Evolutionary conservation across 2,113 vertebrate species (phyloP).

Genomic region (Mesoclemmys tuberculata): DNA sequence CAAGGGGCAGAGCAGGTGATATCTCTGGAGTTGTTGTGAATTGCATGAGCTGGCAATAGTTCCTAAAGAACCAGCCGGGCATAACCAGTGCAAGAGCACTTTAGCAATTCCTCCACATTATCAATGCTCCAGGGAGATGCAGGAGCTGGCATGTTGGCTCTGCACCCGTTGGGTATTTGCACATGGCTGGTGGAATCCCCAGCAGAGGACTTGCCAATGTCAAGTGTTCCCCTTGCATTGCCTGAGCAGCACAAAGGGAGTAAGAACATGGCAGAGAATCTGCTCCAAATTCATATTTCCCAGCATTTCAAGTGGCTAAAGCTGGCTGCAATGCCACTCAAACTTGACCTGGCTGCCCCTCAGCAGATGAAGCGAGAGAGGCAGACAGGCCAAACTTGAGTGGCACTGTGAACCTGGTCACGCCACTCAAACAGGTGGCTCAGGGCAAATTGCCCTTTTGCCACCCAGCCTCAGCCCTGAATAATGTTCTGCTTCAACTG

Average conservation of each 20-base stretch:
- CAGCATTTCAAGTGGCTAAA: too few species aligned
- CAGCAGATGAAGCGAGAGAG: background rate
- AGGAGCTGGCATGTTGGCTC: rapidly evolving
- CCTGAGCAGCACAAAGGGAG: background rate
- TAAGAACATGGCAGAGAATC: background rate
- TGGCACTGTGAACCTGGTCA: too few species aligned
- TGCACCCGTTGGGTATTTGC: background rate
- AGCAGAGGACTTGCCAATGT: background rate
- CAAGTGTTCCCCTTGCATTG: rapidly evolving
- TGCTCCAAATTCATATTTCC: background rate
- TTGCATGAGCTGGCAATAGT: rapidly evolving
- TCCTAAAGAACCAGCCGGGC: background rate
- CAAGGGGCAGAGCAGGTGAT: background rate
- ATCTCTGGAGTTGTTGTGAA: background rate
- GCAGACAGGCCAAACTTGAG: background rate
- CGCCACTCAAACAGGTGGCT: background rate
- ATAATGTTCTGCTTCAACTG: background rate
- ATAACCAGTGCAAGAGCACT: background rate
- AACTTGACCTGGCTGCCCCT: too few species aligned
- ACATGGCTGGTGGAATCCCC: background rate
- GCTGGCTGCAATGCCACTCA: too few species aligned
- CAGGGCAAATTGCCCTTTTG: background rate
- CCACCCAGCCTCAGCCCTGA: background rate
- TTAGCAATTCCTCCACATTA: background rate
- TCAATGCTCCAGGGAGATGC: background rate